Conservation (phyloP, 2,113 vertebrate species). For the Rousettus leschenaultii region DNA sequence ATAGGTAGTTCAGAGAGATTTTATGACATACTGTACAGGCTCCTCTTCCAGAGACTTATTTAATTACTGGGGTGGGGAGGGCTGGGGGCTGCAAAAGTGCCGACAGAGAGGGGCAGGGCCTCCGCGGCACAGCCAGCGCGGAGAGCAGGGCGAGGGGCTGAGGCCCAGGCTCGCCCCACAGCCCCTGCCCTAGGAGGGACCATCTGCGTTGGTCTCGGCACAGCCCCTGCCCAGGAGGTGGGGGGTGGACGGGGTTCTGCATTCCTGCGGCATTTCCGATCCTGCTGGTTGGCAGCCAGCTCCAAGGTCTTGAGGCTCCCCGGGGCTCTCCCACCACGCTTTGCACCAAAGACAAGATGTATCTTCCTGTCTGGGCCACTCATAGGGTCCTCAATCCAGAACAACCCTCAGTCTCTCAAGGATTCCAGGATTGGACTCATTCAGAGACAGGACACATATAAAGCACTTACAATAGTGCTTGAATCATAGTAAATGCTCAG, state of each 20-base stretch:
- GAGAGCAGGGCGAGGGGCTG: neutral
- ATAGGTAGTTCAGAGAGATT: conserved; percentile 99
- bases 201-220: neutral
- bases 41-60: conserved; percentile 92
- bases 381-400: neutral
- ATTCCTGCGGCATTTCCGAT: fast-evolving
- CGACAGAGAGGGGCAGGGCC: conserved; percentile 71
- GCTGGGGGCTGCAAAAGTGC: neutral
- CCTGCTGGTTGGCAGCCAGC: fast-evolving
- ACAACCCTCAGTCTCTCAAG: neutral
- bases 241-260: fast-evolving
- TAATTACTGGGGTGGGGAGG: conserved; percentile 88
- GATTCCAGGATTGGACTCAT: neutral
- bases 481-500: neutral
- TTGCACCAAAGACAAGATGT: neutral
- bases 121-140: neutral
- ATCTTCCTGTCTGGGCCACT: neutral
- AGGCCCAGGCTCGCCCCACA: neutral
- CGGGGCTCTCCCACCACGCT: neutral
- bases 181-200: neutral
- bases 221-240: neutral
- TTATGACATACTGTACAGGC: conserved; percentile 91
- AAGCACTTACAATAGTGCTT: neutral
- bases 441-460: neutral
- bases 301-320: neutral